Base-by-base conservation (phyloP, 2,888 invertebrate genomes). In the Hoplodrina blanda region DNA sequence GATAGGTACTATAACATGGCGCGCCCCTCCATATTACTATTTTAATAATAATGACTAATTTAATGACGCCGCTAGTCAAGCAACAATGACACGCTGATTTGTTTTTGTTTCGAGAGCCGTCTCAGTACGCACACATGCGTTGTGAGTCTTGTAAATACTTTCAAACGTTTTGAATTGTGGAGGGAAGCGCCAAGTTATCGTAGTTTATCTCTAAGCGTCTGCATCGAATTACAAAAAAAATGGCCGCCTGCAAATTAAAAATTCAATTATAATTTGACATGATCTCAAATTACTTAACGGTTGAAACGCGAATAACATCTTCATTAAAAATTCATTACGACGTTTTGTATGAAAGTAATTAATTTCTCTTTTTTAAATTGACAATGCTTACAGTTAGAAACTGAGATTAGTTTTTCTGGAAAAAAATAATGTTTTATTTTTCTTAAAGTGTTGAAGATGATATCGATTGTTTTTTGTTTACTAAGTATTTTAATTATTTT, bases 161-260 rank as follows among this genome's bases (percentile, higher is more conserved):
- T 25, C 25, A 25, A 25, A 25, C 25, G 25, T 25, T 25, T 25
- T 25, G 25, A 25, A 25, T 25, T 25, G 25, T 25, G 25, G 25
- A 25, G 25, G 25, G 25, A 2, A 25, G 25, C 25, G 25, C 25
- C 25, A 25, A 2, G 25, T 25, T 25, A 25, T 25, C 1, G 25
- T 25, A 25, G 25, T 25, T 25, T 25, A 25, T 25, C 25, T 37
- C 7, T 8, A 37, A 37, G 1, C 1, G 41, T 13, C 11, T 41
- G 41, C 41, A 41, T 41, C 13, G 3, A 41, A 46, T 46, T 46
- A 17, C 17, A 17, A 46, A 46, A 17, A 5, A 17, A 44, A 44
- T 44, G 46, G 17, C 33, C 13, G n/a, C n/a, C 25, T n/a, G 41
- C 5, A 46, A 69, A 82, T 82, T 77, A 61, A 52, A 67, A 67